Base-by-base conservation (phyloP, 2,113 vertebrate species). In the Hypomesus transpacificus region DNA sequence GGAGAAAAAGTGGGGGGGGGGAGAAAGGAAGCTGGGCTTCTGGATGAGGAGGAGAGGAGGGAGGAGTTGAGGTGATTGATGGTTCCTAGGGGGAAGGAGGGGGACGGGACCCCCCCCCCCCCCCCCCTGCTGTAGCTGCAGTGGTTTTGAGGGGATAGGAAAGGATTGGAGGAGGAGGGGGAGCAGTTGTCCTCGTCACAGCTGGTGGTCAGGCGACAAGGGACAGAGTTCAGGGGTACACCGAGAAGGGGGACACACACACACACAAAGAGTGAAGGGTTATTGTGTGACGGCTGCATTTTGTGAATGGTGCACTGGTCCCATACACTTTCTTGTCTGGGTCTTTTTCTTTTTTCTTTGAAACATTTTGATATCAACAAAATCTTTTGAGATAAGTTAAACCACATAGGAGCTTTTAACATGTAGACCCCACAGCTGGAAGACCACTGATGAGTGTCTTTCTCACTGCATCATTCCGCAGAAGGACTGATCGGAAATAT, bases 1-100 rank as follows among this genome's bases (percentile, higher is more conserved):
- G 80, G 78, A 59, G 71, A 73, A 77, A 78, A 62, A 78, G 59
- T 13, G 65, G 26, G 59, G 34, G 22, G 65, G 59, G 68, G 70
- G 53, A 18, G 52, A 54, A 58, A 60, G 68, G 64, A 56, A 1
- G 39, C 26, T 18, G 65, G 26, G 75, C 66, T 17, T 57, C 74
- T 26, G 64, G 60, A 39, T 0, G 24, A 69, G 68, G 67, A 18
- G 82, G 69, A 4, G 54, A 68, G 54, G 57, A 9, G 22, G 66
- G n/a, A 31, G 52, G 16, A 70, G 58, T 64, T 46, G 51, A 71
- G 59, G 80, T 69, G 89, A 90, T 86, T 78, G 86, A 91, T 88
- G 70, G 69, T 58, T 70, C 72, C 69, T 65, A 34, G 73, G 69
- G 69, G 34, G 82, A 82, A 67, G 71, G 79, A 73, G 80, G 80